Percentiles rank a stretch among this genome's conserved stretches.
Evolutionary conservation across 2,797 vertebrate genomes (phyloP).

Genomic region (Sorex maritimensis): DNA sequence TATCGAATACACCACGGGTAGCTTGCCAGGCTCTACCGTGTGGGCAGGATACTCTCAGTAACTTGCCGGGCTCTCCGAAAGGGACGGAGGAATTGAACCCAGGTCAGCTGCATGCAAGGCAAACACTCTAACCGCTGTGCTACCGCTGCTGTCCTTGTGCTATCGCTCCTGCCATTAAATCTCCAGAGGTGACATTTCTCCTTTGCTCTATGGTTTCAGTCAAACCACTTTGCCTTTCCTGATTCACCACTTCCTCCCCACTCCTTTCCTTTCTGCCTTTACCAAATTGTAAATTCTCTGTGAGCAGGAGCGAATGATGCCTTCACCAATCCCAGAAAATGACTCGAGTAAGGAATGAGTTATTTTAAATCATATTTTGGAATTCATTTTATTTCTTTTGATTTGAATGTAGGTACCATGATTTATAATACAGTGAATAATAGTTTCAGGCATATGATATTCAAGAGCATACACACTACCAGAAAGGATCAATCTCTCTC

Average conservation of each 20-base stretch:
- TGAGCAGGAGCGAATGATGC: background rate
- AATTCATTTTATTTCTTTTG: no score
- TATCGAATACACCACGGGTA: no score
- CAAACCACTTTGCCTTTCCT: fast-evolving
- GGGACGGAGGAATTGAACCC: no score
- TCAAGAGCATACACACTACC: background rate
- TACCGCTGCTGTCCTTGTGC: no score
- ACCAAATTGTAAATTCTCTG: background rate
- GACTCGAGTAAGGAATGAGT: background rate
- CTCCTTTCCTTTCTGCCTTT: background rate
- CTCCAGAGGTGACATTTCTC: background rate
- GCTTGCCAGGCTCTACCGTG: no score
- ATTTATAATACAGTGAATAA: background rate
- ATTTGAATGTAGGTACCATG: no score
- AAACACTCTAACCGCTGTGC: no score
- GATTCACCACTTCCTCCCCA: no score
- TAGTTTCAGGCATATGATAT: background rate
- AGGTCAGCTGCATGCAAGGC: no score
- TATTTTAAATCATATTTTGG: slow-evolving; percentile 46
- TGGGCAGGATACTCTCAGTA: no score
- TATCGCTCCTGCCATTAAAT: no score
- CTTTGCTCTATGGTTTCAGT: background rate
- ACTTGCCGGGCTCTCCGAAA: no score
- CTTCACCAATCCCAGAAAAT: background rate
- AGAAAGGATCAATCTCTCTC: background rate